These are phyloP conservation scores for Triplophysa siluroides DNA, from an alignment of 2,113 vertebrate species.

Conservation along the genomic window DNA sequence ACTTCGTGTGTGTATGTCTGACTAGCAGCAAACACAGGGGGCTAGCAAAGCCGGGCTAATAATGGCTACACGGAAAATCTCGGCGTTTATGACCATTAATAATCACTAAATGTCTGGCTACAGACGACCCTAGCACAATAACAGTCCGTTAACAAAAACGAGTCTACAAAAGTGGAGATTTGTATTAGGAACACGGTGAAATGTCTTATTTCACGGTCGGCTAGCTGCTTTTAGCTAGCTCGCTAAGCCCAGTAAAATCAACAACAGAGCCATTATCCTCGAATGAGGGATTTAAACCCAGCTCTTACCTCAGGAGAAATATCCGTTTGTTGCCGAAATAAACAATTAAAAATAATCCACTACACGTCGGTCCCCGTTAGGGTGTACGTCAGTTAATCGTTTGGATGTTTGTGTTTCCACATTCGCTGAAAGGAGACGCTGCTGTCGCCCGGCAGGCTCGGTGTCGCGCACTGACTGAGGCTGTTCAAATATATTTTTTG, in stretches of 20 bases:
- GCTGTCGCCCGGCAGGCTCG: conserved; percentile 66
- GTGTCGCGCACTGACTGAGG: conserved; percentile 64
- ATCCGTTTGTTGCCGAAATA: conserved; percentile 48
- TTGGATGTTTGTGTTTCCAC: conserved; percentile 55
- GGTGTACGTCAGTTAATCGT: conserved; percentile 59
- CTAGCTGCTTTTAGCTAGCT: conserved; percentile 56
- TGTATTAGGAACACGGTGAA: not conserved
- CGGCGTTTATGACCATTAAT: not conserved
- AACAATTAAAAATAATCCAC: conserved; percentile 22
- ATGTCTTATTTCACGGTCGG: conserved; percentile 6
- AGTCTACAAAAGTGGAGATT: not conserved
- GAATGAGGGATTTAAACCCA: not conserved
- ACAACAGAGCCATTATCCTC: conserved; percentile 29
- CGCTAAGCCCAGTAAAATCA: conserved; percentile 13
- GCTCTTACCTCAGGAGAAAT: conserved; percentile 69
- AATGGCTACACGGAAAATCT: not conserved
- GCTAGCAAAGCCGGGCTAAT: conserved; percentile 28
- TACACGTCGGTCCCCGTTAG: conserved; percentile 3
- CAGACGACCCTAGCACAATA: not conserved
- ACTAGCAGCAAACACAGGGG: not conserved
- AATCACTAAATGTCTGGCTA: not conserved
- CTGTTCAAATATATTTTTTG: conserved; percentile 64
- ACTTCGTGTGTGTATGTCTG: not conserved
- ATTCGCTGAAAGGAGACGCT: conserved; percentile 62
- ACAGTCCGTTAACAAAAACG: not conserved